These are phyloP conservation scores for Protobothrops flavoviridis DNA, from an alignment of 2,113 vertebrate genomes.

Conservation along the genomic window DNA sequence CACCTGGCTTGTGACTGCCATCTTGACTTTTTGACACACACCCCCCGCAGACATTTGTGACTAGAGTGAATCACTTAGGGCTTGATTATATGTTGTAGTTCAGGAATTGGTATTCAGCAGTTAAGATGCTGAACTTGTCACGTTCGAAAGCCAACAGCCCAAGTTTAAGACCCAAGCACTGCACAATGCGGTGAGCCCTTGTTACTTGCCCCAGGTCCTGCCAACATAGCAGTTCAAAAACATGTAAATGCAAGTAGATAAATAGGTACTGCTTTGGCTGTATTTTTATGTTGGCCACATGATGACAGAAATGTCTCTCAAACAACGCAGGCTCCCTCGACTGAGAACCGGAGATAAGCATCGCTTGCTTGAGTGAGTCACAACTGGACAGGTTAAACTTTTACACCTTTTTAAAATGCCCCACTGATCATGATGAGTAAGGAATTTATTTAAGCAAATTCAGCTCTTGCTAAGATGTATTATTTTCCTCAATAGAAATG, in stretches of 20 bases:
- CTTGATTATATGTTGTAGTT: neutral
- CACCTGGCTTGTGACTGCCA: neutral
- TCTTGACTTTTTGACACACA: neutral
- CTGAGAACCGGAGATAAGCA: neutral
- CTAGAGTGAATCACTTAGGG: neutral
- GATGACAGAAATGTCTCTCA: neutral
- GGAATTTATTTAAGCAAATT: neutral
- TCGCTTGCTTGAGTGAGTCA: neutral
- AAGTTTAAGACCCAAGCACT: neutral
- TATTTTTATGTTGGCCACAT: neutral
- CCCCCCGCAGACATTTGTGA: neutral
- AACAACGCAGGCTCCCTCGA: neutral
- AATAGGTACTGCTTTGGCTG: neutral
- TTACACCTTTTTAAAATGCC: neutral
- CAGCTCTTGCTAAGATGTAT: neutral
- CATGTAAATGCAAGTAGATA: neutral
- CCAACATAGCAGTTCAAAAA: neutral
- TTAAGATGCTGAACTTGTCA: neutral
- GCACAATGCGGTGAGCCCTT: neutral
- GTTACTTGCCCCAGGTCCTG: neutral
- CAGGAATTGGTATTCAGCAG: neutral
- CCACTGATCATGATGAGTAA: neutral
- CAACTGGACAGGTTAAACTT: neutral
- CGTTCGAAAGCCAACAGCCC: neutral
- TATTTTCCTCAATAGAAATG: neutral